Base-by-base conservation (phyloP, 2,113 vertebrate genomes). In the Calyptommatus sinebrachiatus region DNA sequence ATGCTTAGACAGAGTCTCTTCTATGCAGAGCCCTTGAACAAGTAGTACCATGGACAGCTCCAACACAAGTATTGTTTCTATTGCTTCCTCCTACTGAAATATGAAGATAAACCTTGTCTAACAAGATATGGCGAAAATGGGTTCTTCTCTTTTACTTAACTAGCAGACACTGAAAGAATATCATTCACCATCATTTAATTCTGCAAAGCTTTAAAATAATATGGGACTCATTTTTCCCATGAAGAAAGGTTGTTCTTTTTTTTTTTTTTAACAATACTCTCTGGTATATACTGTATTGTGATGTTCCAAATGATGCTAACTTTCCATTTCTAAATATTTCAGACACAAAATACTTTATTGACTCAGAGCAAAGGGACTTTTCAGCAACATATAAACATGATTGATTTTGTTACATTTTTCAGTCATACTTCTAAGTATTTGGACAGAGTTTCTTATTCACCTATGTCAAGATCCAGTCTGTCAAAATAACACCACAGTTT, bases 1-100 rank as follows among this genome's bases (percentile, higher is more conserved):
- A 90, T 82, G 79, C n/a, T 83, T 29, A 21, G 80, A 69, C 61
- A 76, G 45, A 8, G n/a, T n/a, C 14, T 41, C 75, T 0, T 0
- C 61, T 28, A 6, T 8, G 9, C 61, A 62, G 22, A 62, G 24
- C 8, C 21, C 61, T 24, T 21, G 5, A 21, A 62, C 21, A 26
- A 2, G 61, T 26, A 26, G 61, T 57, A 62, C 61, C 61, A 24
- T 62, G 61, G 61, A 62, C 24, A 62, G 61, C 61, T 62, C 61
- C 8, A 62, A 62, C 7, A 24, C 22, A 26, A 62, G 7, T 7
- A 22, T 62, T 22, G 21, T 26, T 62, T 7, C 61, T 26, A 8
- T 8, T 24, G 21, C 61, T 62, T 8, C 7, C 61, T 57, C 61
- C 61, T 5, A 62, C 5, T 8, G 61, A 7, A 62, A 26, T 62